Base-by-base conservation (phyloP, 2,888 invertebrate genomes). In the Euphydryas editha region DNA sequence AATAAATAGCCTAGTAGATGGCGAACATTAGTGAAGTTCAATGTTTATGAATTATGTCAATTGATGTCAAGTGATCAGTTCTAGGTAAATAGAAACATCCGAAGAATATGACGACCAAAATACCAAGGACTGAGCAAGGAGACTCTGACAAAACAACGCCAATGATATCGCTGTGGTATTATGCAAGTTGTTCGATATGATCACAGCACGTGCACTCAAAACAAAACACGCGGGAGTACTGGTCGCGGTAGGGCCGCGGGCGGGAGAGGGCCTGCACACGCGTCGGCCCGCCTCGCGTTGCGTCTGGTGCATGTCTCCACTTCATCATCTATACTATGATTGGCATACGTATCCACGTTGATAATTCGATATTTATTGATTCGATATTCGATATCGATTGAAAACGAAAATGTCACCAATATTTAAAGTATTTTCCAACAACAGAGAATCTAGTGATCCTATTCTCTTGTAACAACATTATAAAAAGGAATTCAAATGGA, bases 1-100 rank as follows among this genome's bases (percentile, higher is more conserved):
- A 84, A 81, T n/a, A n/a, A n/a, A n/a, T 82, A 83, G 75, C 85
- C 85, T 81, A 66, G 72, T 70, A 75, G 72, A 75, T 76, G 70
- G 75, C 15, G 42, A 54, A 17, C 54, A 76, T 75, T 73, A 71
- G 71, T 73, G 76, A 74, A 76, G 77, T 71, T 72, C 75, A 73
- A 71, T 76, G 73, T 75, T 73, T 72, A 59, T 58, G 57, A 47
- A 56, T 37, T 13, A 39, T 7, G 59, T 59, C 44, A 56, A 67
- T 47, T 63, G 36, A 18, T 17, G 44, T 51, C 39, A 21, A 55
- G 2, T 24, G 47, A 47, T 47, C 20, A 15, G 15, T 49, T 5
- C 15, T 4, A 24, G 20, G 4, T 47, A 11, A 47, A 18, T 20
- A 20, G 2, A 47, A 5, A 20, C 11, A 11, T 47, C 47, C 18